Base-by-base conservation (phyloP, 2,888 invertebrate genomes). In the Antheraea yamamai region DNA sequence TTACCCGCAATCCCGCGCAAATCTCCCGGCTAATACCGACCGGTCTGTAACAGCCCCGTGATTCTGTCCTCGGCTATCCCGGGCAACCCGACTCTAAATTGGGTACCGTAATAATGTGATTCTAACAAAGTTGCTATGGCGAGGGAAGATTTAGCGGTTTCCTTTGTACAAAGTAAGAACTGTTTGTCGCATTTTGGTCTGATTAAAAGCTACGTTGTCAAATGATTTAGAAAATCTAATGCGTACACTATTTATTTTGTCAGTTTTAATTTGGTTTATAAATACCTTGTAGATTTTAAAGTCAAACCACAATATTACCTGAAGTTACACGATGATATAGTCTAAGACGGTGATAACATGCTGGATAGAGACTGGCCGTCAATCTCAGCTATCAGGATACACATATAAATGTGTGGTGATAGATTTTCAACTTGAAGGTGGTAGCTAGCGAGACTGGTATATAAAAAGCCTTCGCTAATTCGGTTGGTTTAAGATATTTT, bases 1-100 rank as follows among this genome's bases (percentile, higher is more conserved):
- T 74, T 74, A 64, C 23, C 64, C 64, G 64, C 64, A 64, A 64
- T 71, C 58, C 76, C 73, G 72, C 20, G 55, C n/a, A 74, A 74
- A 77, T 64, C 64, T 77, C 77, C 77, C 74, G 74, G 68, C 68
- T 73, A 77, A 75, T 73, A 55, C 74, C 74, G 70, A 26, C 47
- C 72, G 35, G 72, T 30, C 64, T 75, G 75, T 75, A 75, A 75
- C 61, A 61, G 61, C 70, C 75, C 75, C 72, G 75, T 72, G 75
- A 75, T 72, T 75, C 75, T 26, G 30, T 64, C 64, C 64, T 64
- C 64, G 64, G 72, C 72, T 71, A 47, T 71, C 58, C 72, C 74
- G 74, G 55, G 72, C 61, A 71, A 72, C 71, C 75, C 72, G 39
- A 52, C 61, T 72, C 51, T 75, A 75, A 75, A 75, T 75, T 75